These are phyloP conservation scores for Oxyteleia sp. DNA, from an alignment of 2,888 invertebrate genomes.

Conservation along the genomic window DNA sequence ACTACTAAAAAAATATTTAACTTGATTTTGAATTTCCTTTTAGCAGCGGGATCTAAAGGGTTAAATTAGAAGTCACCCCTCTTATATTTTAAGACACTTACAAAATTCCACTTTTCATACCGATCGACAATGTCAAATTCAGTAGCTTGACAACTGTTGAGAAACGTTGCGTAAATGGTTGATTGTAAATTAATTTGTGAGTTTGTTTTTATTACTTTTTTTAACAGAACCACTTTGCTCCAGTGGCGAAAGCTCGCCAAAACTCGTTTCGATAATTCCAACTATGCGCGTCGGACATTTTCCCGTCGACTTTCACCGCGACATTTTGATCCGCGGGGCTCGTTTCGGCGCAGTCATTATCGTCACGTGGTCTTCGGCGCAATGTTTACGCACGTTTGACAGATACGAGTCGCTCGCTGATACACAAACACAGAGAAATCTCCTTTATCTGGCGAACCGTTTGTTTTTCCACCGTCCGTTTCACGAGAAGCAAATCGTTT, in stretches of 20 bases:
- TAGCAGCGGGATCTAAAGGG: no score
- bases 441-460: not conserved
- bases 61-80: no score
- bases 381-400: constrained; percentile 46
- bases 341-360: constrained; percentile 33
- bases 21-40: no score
- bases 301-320: constrained; percentile 65
- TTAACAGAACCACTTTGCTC: not conserved
- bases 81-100: no score
- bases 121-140: no score
- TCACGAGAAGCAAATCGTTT: no score
- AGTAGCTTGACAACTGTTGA: no score
- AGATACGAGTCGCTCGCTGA: constrained; percentile 12
- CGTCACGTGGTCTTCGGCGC: constrained; percentile 42
- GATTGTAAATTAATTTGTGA: no score
- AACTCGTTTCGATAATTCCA: constrained; percentile 52
- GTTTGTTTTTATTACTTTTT: no score
- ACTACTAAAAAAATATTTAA: no score
- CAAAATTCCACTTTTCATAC: no score
- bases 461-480: not conserved
- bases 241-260: constrained; percentile 42
- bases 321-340: constrained; percentile 54
- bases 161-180: no score
- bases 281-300: constrained; percentile 49
- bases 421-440: not conserved